These are phyloP conservation scores for Apodemia mormo DNA, from an alignment of 2,888 invertebrate species.

Conservation along the genomic window DNA sequence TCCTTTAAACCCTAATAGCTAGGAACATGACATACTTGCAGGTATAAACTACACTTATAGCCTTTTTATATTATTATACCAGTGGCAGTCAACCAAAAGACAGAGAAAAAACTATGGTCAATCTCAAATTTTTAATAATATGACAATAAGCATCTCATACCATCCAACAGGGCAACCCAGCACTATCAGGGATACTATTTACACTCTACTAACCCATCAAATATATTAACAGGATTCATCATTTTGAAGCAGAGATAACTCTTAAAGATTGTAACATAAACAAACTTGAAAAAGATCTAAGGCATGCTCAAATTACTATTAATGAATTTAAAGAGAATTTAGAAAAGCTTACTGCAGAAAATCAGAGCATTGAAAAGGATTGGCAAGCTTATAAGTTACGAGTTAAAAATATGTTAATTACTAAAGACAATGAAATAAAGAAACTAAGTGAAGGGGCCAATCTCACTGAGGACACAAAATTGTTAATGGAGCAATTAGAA, in stretches of 20 bases:
- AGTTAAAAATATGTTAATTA: slow-evolving; percentile 66
- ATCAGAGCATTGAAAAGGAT: slow-evolving; percentile 61
- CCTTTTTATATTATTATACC: no score
- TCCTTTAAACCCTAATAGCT: no score
- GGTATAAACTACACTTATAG: no score
- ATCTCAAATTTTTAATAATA: no score
- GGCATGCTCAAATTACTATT: slow-evolving; percentile 60
- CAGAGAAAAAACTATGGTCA: no score
- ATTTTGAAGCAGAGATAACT: slow-evolving; percentile 45
- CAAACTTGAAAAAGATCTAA: slow-evolving; percentile 62
- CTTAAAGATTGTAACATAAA: slow-evolving; percentile 44
- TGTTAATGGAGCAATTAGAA: slow-evolving; percentile 59
- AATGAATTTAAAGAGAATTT: slow-evolving; percentile 54
- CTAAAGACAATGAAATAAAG: slow-evolving; percentile 67
- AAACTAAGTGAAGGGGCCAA: slow-evolving; percentile 55
- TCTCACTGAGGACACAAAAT: slow-evolving; percentile 57
- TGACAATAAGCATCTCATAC: no score
- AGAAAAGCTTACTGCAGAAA: slow-evolving; percentile 57
- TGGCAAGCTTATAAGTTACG: slow-evolving; percentile 72
- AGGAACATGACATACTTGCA: no score
- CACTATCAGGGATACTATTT: no score
- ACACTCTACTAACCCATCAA: neutral
- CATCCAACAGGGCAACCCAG: no score
- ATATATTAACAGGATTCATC: slow-evolving; percentile 46
- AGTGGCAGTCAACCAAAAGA: no score